Percentiles rank a stretch among this genome's conserved stretches.
phyloP scores from a whole-genome alignment of 2,113 vertebrate species.

The Morphnarchus princeps region DNA sequence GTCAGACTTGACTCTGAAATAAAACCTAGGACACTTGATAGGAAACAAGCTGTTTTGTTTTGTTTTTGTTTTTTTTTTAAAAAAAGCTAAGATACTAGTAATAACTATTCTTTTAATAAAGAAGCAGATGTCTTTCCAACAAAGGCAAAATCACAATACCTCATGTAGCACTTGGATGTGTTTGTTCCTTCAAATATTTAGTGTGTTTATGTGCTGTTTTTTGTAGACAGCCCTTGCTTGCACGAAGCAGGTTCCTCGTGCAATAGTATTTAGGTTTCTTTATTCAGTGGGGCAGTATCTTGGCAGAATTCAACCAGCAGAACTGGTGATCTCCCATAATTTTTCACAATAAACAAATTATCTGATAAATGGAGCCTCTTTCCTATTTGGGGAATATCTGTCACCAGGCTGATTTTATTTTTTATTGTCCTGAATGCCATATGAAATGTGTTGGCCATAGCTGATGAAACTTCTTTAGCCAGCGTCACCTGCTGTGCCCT shows the following conservation, averaged over 20 bases:
- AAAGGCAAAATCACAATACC: conserved; percentile 5
- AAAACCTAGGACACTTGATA: conserved; percentile 33
- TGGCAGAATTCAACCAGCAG: neutral
- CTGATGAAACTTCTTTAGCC: neutral
- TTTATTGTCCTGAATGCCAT: neutral
- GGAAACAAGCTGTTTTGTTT: conserved; percentile 6
- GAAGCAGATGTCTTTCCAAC: neutral
- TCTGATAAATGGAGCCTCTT: neutral
- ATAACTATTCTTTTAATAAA: conserved; percentile 8
- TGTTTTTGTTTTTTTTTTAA: neutral
- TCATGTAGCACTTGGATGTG: neutral
- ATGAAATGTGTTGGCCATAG: neutral
- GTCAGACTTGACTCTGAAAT: neutral
- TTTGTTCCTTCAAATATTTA: neutral
- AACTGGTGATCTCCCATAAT: neutral
- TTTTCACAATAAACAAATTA: neutral
- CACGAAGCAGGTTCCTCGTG: neutral
- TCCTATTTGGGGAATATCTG: neutral
- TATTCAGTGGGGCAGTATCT: neutral
- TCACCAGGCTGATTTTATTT: neutral
- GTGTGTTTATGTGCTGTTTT: neutral
- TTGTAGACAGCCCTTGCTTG: accelerated
- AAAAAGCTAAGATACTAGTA: neutral
- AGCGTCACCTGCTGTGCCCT: neutral
- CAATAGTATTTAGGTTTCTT: neutral